phyloP scores from a whole-genome alignment of 2,113 vertebrate genomes.

The Oophaga pumilio region DNA sequence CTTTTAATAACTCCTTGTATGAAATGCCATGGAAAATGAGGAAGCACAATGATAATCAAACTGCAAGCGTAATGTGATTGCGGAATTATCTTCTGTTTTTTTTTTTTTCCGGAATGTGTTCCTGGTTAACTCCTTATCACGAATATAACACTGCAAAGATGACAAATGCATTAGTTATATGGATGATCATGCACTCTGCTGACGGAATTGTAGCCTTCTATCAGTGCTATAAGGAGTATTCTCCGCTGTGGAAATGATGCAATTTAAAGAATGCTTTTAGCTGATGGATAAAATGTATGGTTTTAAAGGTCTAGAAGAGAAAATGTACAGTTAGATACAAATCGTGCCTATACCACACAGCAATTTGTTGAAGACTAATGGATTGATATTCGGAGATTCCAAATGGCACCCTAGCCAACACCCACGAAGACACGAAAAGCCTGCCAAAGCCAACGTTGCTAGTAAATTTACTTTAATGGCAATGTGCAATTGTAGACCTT shows the following conservation, averaged over 20 bases:
- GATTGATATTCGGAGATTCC: not conserved
- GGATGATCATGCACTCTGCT: slow-evolving; percentile 10
- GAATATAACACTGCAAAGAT: slow-evolving; percentile 33
- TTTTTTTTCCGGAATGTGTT: slow-evolving; percentile 12
- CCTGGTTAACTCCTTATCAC: slow-evolving; percentile 40
- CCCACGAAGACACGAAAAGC: not conserved
- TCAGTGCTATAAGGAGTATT: not conserved
- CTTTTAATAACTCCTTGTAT: slow-evolving; percentile 76
- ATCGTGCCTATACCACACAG: not conserved
- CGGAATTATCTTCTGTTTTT: slow-evolving; percentile 44
- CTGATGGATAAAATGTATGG: not conserved
- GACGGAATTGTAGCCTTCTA: not conserved
- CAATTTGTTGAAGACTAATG: not conserved
- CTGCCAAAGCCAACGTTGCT: not conserved
- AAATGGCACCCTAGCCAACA: not conserved
- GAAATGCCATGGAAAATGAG: slow-evolving; percentile 69
- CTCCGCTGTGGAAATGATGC: not conserved
- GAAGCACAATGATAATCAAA: slow-evolving; percentile 72
- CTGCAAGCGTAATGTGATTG: slow-evolving; percentile 64
- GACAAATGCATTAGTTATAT: slow-evolving; percentile 53
- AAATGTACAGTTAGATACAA: not conserved
- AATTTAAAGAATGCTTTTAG: slow-evolving; percentile 33
- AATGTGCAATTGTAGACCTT: not conserved
- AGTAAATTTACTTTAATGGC: not conserved
- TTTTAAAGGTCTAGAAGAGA: not conserved